phyloP scores from a whole-genome alignment of 2,113 vertebrate species.

The Prionailurus viverrinus region DNA sequence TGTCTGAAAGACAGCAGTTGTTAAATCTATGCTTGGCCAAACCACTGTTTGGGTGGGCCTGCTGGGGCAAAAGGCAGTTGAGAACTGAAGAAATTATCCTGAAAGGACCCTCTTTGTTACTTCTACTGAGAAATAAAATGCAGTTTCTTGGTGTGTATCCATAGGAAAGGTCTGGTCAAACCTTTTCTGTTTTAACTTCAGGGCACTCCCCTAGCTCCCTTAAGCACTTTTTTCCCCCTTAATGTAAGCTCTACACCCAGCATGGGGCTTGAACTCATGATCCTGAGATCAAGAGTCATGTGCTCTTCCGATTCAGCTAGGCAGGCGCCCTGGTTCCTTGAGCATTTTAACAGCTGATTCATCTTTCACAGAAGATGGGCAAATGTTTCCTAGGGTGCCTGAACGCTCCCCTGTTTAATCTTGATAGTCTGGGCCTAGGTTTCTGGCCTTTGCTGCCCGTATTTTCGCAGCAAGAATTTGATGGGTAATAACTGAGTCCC shows the following conservation, averaged over 20 bases:
- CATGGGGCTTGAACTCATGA: neutral
- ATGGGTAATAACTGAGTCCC: slow-evolving; percentile 24
- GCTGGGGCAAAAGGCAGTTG: neutral
- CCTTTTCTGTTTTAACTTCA: neutral
- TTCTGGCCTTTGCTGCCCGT: slow-evolving; percentile 44
- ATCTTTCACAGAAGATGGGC: neutral
- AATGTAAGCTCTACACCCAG: neutral
- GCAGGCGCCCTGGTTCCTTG: neutral
- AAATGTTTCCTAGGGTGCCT: neutral
- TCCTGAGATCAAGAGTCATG: neutral
- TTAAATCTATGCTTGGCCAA: neutral
- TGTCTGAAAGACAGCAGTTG: neutral
- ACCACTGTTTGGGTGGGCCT: neutral
- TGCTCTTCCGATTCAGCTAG: neutral
- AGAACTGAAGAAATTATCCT: neutral
- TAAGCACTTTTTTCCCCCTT: neutral
- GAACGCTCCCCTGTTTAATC: neutral
- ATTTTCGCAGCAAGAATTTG: slow-evolving; percentile 44
- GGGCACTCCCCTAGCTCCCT: neutral
- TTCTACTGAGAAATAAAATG: slow-evolving; percentile 2
- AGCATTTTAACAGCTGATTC: neutral
- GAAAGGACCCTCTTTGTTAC: neutral
- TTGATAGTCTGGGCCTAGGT: neutral
- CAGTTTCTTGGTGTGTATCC: neutral
- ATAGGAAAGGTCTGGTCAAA: neutral